phyloP scores from a whole-genome alignment of 2,797 vertebrate genomes.

The Enteromius treurensis region DNA sequence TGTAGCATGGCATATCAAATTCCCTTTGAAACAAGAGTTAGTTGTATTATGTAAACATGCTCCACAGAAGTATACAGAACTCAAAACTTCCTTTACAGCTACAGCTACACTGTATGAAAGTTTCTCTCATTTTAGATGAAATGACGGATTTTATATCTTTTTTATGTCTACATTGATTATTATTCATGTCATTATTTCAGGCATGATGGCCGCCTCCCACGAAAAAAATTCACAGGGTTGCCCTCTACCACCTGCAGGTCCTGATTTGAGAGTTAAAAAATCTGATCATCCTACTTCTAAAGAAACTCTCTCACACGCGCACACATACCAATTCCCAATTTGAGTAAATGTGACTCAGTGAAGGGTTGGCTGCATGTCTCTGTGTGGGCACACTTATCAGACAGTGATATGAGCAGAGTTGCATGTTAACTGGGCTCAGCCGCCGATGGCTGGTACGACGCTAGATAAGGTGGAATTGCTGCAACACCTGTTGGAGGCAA shows the following conservation, averaged over 20 bases:
- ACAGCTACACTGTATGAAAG: neutral
- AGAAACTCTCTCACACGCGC: constrained; percentile 10
- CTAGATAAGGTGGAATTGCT: constrained; percentile 59
- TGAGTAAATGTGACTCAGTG: constrained; percentile 39
- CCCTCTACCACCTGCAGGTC: neutral
- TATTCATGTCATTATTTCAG: constrained; percentile 10
- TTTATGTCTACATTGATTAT: constrained; percentile 9
- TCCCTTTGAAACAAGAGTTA: neutral
- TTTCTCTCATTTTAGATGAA: neutral
- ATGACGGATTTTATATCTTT: neutral
- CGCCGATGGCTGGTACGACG: constrained; percentile 32
- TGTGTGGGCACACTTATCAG: constrained; percentile 45
- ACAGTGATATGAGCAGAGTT: constrained; percentile 34
- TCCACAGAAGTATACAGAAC: neutral
- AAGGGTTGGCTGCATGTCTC: constrained; percentile 27
- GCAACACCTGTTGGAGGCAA: constrained; percentile 53
- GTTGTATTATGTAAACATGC: neutral
- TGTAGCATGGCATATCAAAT: neutral
- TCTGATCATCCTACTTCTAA: neutral
- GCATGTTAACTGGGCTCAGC: constrained; percentile 52
- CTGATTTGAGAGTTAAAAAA: neutral
- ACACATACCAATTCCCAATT: constrained; percentile 38
- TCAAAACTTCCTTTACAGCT: too few species aligned
- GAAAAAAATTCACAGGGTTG: neutral
- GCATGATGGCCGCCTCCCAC: neutral